phyloP scores from a whole-genome alignment of 1,140 invertebrate species.

The Drosophila chauvacae region DNA sequence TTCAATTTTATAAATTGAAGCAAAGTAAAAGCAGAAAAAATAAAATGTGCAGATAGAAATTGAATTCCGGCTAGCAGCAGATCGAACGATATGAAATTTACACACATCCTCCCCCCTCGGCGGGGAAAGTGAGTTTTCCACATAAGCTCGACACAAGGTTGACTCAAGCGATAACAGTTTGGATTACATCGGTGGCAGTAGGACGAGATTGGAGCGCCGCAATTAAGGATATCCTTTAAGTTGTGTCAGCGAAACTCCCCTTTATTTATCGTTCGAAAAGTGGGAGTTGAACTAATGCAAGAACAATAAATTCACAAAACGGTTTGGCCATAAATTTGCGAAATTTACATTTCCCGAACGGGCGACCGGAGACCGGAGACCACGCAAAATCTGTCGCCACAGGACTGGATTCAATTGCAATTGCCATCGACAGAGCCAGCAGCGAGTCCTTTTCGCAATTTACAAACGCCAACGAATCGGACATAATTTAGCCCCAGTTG shows the following conservation, averaged over 20 bases:
- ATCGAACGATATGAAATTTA: constrained; percentile 28
- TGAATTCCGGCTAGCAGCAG: constrained; percentile 37
- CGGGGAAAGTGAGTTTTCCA: constrained; percentile 1
- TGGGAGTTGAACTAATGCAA: constrained; percentile 36
- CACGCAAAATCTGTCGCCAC: constrained; percentile 40
- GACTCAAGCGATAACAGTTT: constrained; percentile 43
- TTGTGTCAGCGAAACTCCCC: background rate
- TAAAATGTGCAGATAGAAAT: constrained; percentile 26
- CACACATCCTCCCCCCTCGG: background rate
- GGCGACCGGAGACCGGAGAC: background rate
- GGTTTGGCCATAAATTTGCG: constrained; percentile 41
- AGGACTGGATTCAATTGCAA: constrained; percentile 29
- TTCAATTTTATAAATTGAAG: constrained; percentile 78
- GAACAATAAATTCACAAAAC: constrained; percentile 46
- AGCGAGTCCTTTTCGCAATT: constrained; percentile 2
- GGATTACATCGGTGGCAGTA: constrained; percentile 36
- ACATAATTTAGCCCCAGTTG: constrained; percentile 56
- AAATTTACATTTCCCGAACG: constrained; percentile 48
- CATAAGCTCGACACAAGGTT: constrained; percentile 21
- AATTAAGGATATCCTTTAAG: constrained; percentile 32
- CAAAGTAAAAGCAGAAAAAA: constrained; percentile 57
- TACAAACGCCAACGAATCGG: constrained; percentile 29
- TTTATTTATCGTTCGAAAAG: constrained; percentile 16
- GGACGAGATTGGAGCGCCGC: constrained; percentile 10
- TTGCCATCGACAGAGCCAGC: constrained; percentile 26